These are phyloP conservation scores for Xylota segnis DNA, from an alignment of 2,888 invertebrate species.

Conservation along the genomic window DNA sequence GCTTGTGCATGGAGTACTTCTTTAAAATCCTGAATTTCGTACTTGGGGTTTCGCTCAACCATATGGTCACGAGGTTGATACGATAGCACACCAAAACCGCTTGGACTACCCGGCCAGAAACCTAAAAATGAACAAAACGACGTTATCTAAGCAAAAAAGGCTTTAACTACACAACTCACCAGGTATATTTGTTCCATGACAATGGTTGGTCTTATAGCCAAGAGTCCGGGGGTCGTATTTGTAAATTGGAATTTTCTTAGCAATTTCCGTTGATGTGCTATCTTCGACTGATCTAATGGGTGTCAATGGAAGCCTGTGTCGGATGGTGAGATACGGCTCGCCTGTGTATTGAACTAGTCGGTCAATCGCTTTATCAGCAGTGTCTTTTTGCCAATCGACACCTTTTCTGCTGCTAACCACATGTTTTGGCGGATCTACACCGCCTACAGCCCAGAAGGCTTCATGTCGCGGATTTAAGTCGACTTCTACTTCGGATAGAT, in stretches of 20 bases:
- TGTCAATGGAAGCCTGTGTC: slow-evolving; percentile 89
- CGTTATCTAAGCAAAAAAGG: neutral
- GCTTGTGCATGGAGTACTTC: slow-evolving; percentile 91
- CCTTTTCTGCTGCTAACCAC: slow-evolving; percentile 84
- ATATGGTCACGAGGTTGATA: slow-evolving; percentile 89
- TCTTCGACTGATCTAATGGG: slow-evolving; percentile 87
- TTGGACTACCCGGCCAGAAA: slow-evolving; percentile 92
- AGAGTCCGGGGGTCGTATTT: slow-evolving; percentile 87
- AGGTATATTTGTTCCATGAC: slow-evolving; percentile 91
- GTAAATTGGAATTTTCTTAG: slow-evolving; percentile 85
- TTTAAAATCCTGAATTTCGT: slow-evolving; percentile 86
- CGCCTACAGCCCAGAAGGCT: slow-evolving; percentile 94
- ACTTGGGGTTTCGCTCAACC: slow-evolving; percentile 84
- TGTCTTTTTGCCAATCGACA: slow-evolving; percentile 84
- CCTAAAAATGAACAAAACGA: slow-evolving; percentile 84
- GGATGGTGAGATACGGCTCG: slow-evolving; percentile 88
- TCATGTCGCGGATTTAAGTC: slow-evolving; percentile 92
- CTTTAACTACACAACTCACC: slow-evolving; percentile 84
- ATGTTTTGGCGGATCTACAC: slow-evolving; percentile 86
- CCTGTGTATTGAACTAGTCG: slow-evolving; percentile 89
- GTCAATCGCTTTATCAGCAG: slow-evolving; percentile 86
- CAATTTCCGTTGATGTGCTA: slow-evolving; percentile 85
- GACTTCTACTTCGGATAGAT: slow-evolving; percentile 87
- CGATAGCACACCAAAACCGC: slow-evolving; percentile 92
- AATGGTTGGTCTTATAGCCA: slow-evolving; percentile 86